Base-by-base conservation (phyloP, 2,113 vertebrate genomes). In the Pomatorhinus ruficollis region DNA sequence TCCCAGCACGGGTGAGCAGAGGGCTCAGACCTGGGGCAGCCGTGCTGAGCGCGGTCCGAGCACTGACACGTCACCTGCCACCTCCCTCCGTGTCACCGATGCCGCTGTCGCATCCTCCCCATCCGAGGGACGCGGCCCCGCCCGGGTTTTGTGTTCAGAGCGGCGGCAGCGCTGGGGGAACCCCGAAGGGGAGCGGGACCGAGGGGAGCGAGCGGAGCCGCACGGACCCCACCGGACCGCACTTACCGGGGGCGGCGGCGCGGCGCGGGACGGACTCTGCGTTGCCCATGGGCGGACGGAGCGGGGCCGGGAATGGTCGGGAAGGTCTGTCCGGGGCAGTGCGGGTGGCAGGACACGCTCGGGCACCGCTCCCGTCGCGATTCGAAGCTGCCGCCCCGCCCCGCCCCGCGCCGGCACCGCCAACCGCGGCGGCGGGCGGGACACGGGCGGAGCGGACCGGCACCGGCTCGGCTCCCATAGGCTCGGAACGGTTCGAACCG, bases 381-480 rank as follows among this genome's bases (percentile, higher is more conserved):
- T 93, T 96, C 93, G 87, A 94, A 96, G 90, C 90, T 86, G 90
- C 87, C 91, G 93, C 95, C 50, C n/a, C 23, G 90, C 52, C 71
- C 90, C 90, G 95, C 95, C 93, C 90, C 16, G 75, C 5, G 24
- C 90, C 13, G 18, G 45, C 84, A 22, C 76, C 68, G 52, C 88
- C 93, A 93, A 89, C 66, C 63, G 47, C n/a, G 84, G 15, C 21
- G 8, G 65, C 33, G 74, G 69, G 64, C 49, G 70, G 78, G 61
- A 49, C 83, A 12, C 69, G 63, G 83, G 71, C 44, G 83, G 65
- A 33, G 24, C 54, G 74, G 4, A 5, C 24, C 27, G 11, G 50
- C 71, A 49, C 53, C 71, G 53, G 18, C 6, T 1, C 60, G 12
- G 42, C 50, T 8, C 61, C 2, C 4, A 37, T 15, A 6, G 83